Conservation (phyloP, 2,797 vertebrate genomes). For the Malacoctenus gilli region DNA sequence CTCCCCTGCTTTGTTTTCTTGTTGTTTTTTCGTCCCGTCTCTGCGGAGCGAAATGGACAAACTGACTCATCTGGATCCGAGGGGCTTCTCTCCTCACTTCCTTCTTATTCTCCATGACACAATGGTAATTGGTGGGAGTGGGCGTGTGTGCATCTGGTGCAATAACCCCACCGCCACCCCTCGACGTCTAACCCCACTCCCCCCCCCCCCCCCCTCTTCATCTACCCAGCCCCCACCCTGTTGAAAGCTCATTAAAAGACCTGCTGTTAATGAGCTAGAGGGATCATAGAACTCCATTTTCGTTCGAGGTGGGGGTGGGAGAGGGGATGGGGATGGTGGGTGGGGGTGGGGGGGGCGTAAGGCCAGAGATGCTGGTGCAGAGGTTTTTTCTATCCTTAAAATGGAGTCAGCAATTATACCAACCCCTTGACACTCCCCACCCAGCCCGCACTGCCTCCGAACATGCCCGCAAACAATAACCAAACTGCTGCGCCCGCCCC, state of each 20-base stretch:
- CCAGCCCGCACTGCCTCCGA: constrained; percentile 54
- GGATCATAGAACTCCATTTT: constrained; percentile 81
- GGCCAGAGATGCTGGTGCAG: constrained; percentile 75
- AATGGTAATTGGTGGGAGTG: constrained; percentile 81
- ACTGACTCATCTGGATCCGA: constrained; percentile 56
- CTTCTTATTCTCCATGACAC: constrained; percentile 66
- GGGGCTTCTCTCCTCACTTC: constrained; percentile 62
- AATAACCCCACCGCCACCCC: constrained; percentile 50
- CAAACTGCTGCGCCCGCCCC: constrained; percentile 27
- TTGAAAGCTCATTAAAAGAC: constrained; percentile 87
- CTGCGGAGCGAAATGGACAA: constrained; percentile 57
- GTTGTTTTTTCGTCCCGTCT: no score
- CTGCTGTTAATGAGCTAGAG: constrained; percentile 86
- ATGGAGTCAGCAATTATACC: constrained; percentile 82
- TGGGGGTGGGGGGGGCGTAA: constrained; percentile 55
- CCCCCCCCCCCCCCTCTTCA: constrained; percentile 56
- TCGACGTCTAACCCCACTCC: constrained; percentile 29
- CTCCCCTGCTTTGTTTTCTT: no score
- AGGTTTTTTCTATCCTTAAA: constrained; percentile 79
- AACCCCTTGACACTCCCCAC: constrained; percentile 72
- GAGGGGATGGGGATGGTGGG: no score
- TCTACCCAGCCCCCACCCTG: constrained; percentile 77
- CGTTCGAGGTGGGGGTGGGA: constrained; percentile 70
- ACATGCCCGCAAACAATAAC: constrained; percentile 68
- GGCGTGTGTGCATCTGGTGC: constrained; percentile 83